Evolutionary conservation across 2,797 vertebrate genomes (phyloP), one percentile per base, ranked within the genome.

Genomic region (Chanos chanos): DNA sequence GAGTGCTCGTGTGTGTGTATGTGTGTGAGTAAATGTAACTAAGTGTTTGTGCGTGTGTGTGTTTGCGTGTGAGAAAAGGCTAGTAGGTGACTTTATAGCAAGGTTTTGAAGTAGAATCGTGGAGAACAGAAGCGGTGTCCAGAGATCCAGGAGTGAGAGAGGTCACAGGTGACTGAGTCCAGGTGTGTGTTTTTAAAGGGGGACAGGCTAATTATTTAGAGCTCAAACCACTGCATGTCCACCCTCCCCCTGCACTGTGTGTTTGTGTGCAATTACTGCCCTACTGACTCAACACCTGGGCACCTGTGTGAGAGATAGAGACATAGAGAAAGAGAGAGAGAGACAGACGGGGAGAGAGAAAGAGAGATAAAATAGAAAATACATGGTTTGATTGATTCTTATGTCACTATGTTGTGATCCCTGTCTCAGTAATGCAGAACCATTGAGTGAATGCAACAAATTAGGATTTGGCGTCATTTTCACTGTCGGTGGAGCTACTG

Each of bases 131-230:
- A 1, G 25, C 9, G 25, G 37, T 51, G 3, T 54, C 19, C 28
- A 21, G 16, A 18, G 4, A 37, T n/a, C 28, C 7, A 31, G 5
- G 22, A 27, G 15, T 69, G 74, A 43, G 10, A 19, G 12, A 71
- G 85, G 81, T 79, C 64, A 83, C 73, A 79, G 80, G 82, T 86
- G 78, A 83, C 66, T 65, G 75, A 72, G 56, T 81, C 79, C 83
- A 84, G 80, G 81, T 86, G 83, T 76, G 80, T 61, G 47, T 73
- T 71, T 31, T 8, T n/a, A 39, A 28, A 49, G 21, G 44, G 44
- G 33, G 27, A 13, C 55, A 44, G 31, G 71, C 81, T 79, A 85
- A 84, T 85, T 85, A 86, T 85, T 69, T 67, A 64, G 66, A 71
- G 15, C 31, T 39, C 68, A 24, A 43, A 34, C 30, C 37, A 47